A percentile compares a stretch with the other conserved stretches of the same genome.
Conservation (phyloP, 2,888 invertebrate species). For the Rhamphomyia laevipes region DNA sequence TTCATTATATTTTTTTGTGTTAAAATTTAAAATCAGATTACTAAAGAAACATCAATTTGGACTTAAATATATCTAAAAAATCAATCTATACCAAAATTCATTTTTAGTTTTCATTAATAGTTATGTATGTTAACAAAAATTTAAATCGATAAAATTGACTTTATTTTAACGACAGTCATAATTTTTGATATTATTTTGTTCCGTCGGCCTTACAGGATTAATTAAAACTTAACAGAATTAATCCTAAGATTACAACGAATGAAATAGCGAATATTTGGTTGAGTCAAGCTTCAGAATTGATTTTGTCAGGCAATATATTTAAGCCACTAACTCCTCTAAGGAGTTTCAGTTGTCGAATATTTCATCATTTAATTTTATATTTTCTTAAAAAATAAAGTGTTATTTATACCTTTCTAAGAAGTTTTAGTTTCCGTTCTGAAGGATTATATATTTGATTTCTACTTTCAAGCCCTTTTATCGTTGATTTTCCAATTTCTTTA, state of each 20-base stretch:
- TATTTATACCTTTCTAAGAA: constrained; percentile 27
- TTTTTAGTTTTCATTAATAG: constrained; percentile 17
- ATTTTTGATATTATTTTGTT: constrained; percentile 20
- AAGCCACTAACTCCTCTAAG: constrained; percentile 18
- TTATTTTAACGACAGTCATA: constrained; percentile 25
- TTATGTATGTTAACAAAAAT: constrained; percentile 16
- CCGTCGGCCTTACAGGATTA: constrained; percentile 37
- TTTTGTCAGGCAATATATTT: constrained; percentile 21
- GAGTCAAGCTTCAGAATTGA: constrained; percentile 23
- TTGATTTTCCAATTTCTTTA: constrained; percentile 19
- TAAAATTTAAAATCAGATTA: constrained; percentile 32
- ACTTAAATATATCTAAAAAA: constrained; percentile 20
- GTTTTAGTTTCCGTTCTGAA: constrained; percentile 43
- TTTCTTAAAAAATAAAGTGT: background rate
- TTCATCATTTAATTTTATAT: constrained; percentile 25
- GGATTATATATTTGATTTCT: constrained; percentile 44
- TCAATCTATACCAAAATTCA: constrained; percentile 14
- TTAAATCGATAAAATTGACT: constrained; percentile 23
- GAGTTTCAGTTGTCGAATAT: constrained; percentile 36
- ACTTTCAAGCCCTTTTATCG: constrained; percentile 26
- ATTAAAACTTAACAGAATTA: constrained; percentile 20
- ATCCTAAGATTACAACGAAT: constrained; percentile 38
- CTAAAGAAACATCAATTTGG: constrained; percentile 37
- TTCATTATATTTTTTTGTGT: background rate
- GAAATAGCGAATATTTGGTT: constrained; percentile 21